Conservation (phyloP, 2,113 vertebrate species). For the Emydura subglobosa region DNA sequence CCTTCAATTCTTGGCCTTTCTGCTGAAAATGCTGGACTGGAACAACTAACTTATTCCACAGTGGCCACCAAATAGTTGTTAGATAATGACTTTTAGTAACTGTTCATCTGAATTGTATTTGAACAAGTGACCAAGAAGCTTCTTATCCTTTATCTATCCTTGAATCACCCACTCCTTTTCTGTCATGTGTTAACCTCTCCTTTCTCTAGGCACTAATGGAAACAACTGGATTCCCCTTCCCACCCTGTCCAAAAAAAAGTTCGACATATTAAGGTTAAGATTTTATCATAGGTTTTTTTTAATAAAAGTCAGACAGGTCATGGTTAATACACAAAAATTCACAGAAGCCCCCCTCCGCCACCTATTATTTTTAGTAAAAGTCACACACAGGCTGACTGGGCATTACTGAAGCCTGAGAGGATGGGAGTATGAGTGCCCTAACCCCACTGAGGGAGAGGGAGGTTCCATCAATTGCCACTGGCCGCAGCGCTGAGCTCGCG, state of each 20-base stretch:
- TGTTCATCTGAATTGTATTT: not conserved
- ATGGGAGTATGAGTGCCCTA: too few species aligned
- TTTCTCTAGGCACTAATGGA: not conserved
- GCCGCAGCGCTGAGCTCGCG: too few species aligned
- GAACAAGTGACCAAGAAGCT: not conserved
- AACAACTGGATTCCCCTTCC: not conserved
- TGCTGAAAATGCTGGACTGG: not conserved
- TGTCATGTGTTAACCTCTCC: not conserved
- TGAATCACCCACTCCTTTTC: not conserved
- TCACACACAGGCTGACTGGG: too few species aligned
- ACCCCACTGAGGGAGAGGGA: too few species aligned
- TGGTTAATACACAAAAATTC: too few species aligned
- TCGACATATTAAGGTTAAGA: not conserved
- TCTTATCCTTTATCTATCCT: not conserved
- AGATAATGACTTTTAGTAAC: not conserved
- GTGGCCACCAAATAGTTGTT: not conserved
- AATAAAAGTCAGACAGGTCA: too few species aligned
- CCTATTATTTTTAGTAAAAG: too few species aligned
- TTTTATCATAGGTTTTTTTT: too few species aligned
- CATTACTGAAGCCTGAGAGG: too few species aligned
- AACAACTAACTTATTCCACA: not conserved
- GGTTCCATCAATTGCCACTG: too few species aligned
- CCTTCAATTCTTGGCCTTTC: not conserved
- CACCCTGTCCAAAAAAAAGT: not conserved
- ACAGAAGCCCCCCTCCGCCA: too few species aligned